Base-by-base conservation (phyloP, 2,113 vertebrate genomes). In the Nestor notabilis region DNA sequence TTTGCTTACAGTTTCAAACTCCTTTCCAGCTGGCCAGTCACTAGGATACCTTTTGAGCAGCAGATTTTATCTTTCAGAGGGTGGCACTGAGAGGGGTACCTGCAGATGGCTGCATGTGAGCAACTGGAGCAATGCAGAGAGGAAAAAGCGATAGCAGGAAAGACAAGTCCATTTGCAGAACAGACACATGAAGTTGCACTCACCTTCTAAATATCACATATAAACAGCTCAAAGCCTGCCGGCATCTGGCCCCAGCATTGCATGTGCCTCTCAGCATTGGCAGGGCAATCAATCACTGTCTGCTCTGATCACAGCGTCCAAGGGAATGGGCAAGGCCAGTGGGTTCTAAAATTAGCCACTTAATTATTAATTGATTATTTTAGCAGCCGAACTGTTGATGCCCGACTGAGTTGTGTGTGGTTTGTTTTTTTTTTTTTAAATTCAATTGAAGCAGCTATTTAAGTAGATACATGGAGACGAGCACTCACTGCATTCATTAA, bases 361-460 rank as follows among this genome's bases (percentile, higher is more conserved):
- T 96, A 96, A 97, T 97, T 95, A 97, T 90, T 97, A 97, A 97
- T 95, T 96, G 95, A 97, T 97, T 98, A 96, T 95, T 97, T 93
- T 63, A 71, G 87, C 95, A 96, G 71, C 77, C 7, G 1, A 75
- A 77, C 46, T 61, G 64, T 71, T 93, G 60, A 20, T 72, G 52
- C 88, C 70, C 69, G 68, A 63, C 25, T 64, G 69, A 94, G 58
- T 87, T 76, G 46, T 9, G 44, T 53, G 13, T 12, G n/a, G 15
- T 46, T 20, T 65, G 27, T n/a, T 44, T 53, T 9, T 55, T 71
- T 74, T 77, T 87, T 52, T 66, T 72, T 39, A 1, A 56, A 96
- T 95, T 83, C 84, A 89, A 93, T 56, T 44, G 58, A 93, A 90
- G 60, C 70, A 88, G 79, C 86, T 95, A 95, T 93, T 97, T 58